These are phyloP conservation scores for Mus minutoides DNA, from an alignment of 2,797 vertebrate species.

Conservation along the genomic window DNA sequence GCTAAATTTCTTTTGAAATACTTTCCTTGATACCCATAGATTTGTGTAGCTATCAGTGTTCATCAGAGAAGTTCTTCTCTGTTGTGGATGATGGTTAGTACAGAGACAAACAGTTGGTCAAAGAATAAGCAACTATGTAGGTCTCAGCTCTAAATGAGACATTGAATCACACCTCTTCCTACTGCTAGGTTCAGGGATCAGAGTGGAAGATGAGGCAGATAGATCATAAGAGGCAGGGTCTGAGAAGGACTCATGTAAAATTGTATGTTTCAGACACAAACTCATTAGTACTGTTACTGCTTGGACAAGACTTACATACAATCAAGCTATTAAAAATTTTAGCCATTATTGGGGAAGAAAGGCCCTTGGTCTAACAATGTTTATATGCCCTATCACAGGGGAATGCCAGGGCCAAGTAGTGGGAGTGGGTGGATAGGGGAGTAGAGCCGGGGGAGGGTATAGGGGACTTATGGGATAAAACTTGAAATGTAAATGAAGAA, in stretches of 20 bases:
- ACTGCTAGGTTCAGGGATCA: background rate
- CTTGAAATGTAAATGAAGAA: no score
- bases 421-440: no score
- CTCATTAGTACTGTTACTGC: background rate
- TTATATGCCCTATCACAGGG: no score
- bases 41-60: background rate
- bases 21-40: background rate
- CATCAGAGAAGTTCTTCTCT: background rate
- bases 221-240: background rate
- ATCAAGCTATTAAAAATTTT: background rate
- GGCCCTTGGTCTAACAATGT: no score
- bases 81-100: background rate
- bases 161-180: no score
- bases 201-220: background rate
- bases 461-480: no score
- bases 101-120: background rate
- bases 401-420: no score
- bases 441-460: no score
- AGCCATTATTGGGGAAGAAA: no score
- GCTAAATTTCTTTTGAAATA: background rate
- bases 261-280: background rate
- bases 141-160: background rate
- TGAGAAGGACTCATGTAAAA: background rate
- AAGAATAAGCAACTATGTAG: background rate
- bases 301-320: no score